phyloP scores from a whole-genome alignment of 2,888 invertebrate species.

The Synergus laeviventris region DNA sequence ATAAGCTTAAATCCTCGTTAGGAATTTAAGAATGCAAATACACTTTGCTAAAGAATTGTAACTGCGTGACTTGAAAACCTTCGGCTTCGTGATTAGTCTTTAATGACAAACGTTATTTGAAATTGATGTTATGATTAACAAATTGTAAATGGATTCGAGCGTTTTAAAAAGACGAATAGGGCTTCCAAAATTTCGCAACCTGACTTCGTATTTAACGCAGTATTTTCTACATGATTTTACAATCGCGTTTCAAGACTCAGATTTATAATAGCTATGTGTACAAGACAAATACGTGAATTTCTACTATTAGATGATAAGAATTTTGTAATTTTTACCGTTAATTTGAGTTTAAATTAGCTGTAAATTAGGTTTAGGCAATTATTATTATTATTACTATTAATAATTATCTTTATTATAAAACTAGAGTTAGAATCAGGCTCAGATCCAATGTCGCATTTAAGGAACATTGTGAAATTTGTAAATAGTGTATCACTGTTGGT shows the following conservation, averaged over 20 bases:
- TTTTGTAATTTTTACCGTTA: slow-evolving; percentile 28
- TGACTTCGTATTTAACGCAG: slow-evolving; percentile 30
- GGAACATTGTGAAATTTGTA: slow-evolving; percentile 28
- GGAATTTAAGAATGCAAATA: neutral
- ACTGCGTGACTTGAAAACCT: neutral
- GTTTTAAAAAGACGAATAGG: slow-evolving; percentile 44
- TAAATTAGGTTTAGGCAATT: slow-evolving; percentile 11
- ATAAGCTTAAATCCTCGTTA: neutral
- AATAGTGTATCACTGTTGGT: slow-evolving; percentile 12
- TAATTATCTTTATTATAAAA: neutral
- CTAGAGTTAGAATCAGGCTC: slow-evolving; percentile 24
- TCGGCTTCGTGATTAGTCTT: neutral
- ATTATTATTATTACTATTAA: neutral
- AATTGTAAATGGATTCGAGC: slow-evolving; percentile 25
- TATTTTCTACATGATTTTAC: slow-evolving; percentile 60
- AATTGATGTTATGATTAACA: slow-evolving; percentile 11
- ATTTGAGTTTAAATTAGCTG: neutral
- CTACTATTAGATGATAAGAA: neutral
- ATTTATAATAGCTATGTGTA: slow-evolving; percentile 23
- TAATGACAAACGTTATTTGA: neutral
- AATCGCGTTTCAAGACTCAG: slow-evolving; percentile 42
- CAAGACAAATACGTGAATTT: slow-evolving; percentile 6
- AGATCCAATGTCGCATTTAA: slow-evolving; percentile 40
- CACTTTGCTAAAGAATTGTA: neutral
- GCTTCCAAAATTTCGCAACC: slow-evolving; percentile 57